Conservation (phyloP, 2,888 invertebrate genomes). For the Euplexia lucipara region DNA sequence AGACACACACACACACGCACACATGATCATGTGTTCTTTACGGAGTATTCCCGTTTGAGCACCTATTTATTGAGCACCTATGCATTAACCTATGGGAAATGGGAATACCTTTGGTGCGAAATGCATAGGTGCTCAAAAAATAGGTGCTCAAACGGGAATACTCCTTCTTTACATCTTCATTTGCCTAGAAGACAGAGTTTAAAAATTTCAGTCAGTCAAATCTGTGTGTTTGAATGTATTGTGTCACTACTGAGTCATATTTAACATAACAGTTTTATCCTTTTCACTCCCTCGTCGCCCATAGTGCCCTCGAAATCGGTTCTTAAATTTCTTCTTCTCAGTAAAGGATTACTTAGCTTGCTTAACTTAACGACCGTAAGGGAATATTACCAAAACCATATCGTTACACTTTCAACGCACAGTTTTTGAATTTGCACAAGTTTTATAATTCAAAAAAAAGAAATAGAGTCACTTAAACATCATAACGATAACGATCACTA, state of each 20-base stretch:
- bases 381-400: not conserved
- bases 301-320: not conserved
- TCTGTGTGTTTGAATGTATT: not conserved
- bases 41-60: no score
- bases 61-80: no score
- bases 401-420: not conserved
- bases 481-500: not conserved
- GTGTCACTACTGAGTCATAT: not conserved
- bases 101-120: no score
- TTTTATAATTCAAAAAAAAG: not conserved
- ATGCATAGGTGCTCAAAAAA: no score
- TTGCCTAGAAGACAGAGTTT: no score
- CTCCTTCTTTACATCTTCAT: no score
- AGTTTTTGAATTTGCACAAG: not conserved
- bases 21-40: not conserved
- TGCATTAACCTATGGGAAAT: no score
- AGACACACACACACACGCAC: not conserved
- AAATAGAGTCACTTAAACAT: not conserved
- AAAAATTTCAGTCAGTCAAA: no score
- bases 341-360: not conserved
- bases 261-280: slow-evolving; percentile 3
- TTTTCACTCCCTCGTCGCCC: not conserved
- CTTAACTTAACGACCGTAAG: not conserved
- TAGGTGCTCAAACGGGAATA: no score
- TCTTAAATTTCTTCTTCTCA: not conserved